phyloP scores from a whole-genome alignment of 1,140 invertebrate species.

The Calliphora vicina region DNA sequence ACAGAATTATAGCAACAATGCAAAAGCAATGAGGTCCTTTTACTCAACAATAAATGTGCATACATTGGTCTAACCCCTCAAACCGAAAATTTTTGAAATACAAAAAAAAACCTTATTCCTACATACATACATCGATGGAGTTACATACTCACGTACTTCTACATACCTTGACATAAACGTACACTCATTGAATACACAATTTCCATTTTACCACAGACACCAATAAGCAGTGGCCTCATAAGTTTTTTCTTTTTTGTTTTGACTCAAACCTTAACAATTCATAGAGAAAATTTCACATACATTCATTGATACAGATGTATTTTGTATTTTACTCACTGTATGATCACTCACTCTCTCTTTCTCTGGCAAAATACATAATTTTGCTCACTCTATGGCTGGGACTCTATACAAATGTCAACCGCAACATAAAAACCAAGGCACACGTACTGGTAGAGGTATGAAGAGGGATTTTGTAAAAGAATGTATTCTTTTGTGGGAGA shows the following conservation, averaged over 20 bases:
- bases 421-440: background rate
- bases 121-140: background rate
- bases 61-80: background rate
- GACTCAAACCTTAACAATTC: background rate
- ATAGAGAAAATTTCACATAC: background rate
- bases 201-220: constrained; percentile 17
- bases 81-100: background rate
- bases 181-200: constrained; percentile 17
- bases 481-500: background rate
- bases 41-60: background rate
- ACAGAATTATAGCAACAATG: background rate
- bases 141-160: background rate
- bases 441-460: background rate
- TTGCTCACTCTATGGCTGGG: too few species aligned
- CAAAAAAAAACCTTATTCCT: background rate
- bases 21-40: background rate
- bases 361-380: background rate
- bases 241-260: too few species aligned
- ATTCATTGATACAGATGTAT: background rate
- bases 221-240: constrained; percentile 30
- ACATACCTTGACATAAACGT: background rate
- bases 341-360: background rate
- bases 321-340: background rate
- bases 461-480: background rate
- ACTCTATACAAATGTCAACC: background rate